Conservation (phyloP, 2,797 vertebrate species). For the Rhabdomys pumilio region DNA sequence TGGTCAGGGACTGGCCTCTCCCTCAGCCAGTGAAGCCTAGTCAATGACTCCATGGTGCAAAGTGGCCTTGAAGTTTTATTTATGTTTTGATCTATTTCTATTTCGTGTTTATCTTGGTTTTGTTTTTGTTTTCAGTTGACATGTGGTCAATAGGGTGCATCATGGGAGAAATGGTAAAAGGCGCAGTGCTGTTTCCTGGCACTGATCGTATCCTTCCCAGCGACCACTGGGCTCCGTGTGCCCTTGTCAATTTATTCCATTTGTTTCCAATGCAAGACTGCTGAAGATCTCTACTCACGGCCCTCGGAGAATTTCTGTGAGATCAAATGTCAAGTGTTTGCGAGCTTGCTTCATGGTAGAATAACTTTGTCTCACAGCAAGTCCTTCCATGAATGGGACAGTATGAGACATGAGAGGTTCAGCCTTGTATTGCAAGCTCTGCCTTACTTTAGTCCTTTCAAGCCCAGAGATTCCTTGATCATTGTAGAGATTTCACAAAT, state of each 20-base stretch:
- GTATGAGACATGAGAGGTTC: constrained; percentile 5
- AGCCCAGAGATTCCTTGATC: background rate
- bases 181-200: constrained; percentile 98
- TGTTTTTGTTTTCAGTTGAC: constrained; percentile 96
- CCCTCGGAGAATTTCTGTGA: background rate
- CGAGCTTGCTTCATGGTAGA: constrained; percentile 33
- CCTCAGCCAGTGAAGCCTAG: constrained; percentile 10
- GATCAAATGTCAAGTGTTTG: constrained; percentile 58
- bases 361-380: constrained; percentile 42
- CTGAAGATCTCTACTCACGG: background rate
- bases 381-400: background rate
- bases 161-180: constrained; percentile 99
- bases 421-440: background rate
- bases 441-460: constrained; percentile 53
- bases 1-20: background rate
- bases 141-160: constrained; percentile 99
- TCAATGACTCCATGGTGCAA: constrained; percentile 51
- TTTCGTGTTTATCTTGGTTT: constrained; percentile 91
- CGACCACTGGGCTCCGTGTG: constrained; percentile 80
- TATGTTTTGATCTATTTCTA: constrained; percentile 89
- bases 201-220: constrained; percentile 98
- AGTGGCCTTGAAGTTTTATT: constrained; percentile 85
- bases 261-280: constrained; percentile 42
- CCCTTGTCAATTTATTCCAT: constrained; percentile 36
- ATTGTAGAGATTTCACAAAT: constrained; percentile 50